Evolutionary conservation across 2,113 vertebrate species (phyloP).

Genomic region (Probosciger aterrimus): DNA sequence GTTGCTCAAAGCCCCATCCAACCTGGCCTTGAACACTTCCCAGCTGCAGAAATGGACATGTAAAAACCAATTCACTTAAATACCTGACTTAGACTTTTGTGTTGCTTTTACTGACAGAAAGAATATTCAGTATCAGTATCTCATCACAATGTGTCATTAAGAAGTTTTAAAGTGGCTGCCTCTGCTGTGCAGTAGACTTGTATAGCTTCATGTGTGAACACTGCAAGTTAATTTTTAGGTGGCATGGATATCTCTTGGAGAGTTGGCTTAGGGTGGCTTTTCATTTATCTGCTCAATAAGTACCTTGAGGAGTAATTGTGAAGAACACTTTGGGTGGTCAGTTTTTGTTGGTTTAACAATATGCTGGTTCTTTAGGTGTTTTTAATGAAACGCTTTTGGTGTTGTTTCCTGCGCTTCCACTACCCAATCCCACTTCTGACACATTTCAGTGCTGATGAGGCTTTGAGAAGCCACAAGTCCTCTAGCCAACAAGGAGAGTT

Average conservation of each 20-base stretch:
- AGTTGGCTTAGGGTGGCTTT: background rate
- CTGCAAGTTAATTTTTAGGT: background rate
- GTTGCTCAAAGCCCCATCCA: background rate
- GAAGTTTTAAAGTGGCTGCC: background rate
- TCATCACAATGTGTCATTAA: background rate
- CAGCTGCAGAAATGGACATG: background rate
- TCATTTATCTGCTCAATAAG: background rate
- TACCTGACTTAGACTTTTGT: background rate
- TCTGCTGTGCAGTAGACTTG: background rate
- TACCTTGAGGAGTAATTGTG: background rate
- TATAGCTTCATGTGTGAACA: background rate
- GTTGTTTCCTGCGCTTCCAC: background rate
- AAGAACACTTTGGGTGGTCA: background rate
- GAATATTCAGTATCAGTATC: background rate
- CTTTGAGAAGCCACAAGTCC: background rate
- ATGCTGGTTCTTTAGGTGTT: fast-evolving
- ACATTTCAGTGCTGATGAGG: background rate
- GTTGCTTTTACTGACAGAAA: background rate
- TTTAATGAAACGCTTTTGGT: background rate
- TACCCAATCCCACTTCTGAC: background rate
- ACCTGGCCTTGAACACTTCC: background rate
- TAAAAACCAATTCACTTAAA: background rate
- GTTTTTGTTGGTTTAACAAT: background rate
- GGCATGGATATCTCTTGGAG: background rate
- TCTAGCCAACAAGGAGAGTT: background rate